Evolutionary conservation across 2,888 invertebrate genomes (phyloP).

Genomic region (Gandaritis pyraliata): DNA sequence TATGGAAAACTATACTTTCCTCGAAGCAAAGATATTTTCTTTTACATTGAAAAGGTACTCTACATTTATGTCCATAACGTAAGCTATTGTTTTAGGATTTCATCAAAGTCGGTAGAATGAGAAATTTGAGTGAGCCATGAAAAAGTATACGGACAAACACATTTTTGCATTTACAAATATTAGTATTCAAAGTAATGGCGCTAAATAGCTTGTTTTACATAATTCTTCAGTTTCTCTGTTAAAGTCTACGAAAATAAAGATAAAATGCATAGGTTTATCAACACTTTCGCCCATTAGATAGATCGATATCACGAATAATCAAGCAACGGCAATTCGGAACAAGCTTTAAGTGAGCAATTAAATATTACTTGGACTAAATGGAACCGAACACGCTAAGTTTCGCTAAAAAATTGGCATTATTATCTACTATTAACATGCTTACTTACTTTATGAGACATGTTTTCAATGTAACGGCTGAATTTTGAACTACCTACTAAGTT

Average conservation of each 20-base stretch:
- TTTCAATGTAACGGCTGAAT: conserved; percentile 1
- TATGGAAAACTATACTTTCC: too few relatives aligned
- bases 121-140: too few relatives aligned
- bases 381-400: conserved; percentile 27
- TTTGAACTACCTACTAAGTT: not conserved
- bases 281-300: conserved; percentile 25
- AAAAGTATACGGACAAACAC: too few relatives aligned
- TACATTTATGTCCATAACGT: too few relatives aligned
- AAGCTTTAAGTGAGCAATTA: conserved; percentile 32
- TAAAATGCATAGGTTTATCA: not conserved
- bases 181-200: not conserved
- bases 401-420: conserved; percentile 21
- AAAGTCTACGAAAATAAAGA: not conserved
- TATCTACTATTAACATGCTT: conserved; percentile 20
- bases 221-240: not conserved
- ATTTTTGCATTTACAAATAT: too few relatives aligned
- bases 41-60: too few relatives aligned
- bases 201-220: not conserved
- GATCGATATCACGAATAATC: conserved; percentile 23
- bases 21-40: too few relatives aligned
- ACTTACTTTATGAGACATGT: conserved; percentile 12
- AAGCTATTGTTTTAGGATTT: too few relatives aligned
- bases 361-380: conserved; percentile 21
- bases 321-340: conserved; percentile 20
- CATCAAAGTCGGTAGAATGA: too few relatives aligned